Base-by-base conservation (phyloP, 2,888 invertebrate genomes). In the Dromius quadrimaculatus region DNA sequence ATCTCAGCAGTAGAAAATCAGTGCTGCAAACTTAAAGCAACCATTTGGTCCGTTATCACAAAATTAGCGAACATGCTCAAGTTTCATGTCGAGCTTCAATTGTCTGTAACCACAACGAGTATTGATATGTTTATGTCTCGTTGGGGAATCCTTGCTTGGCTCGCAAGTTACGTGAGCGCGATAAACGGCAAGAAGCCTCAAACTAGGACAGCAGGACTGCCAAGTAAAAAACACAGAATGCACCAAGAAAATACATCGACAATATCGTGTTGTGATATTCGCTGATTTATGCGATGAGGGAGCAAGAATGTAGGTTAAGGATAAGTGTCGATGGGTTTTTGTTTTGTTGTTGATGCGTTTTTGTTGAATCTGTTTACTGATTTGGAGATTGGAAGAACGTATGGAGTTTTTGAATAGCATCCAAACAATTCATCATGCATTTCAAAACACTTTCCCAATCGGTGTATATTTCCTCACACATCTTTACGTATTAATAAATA, bases 121-220 rank as follows among this genome's bases (percentile, higher is more conserved):
- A 65, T 65, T 65, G 65, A 65, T 65, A 65, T 65, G 54, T 65
- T 65, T 65, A 65, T 65, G 50, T 50, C 32, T 65, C 36, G 6
- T 38, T 34, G 34, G 54, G 65, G 65, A 20, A 23, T 36, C 17
- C 62, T 13, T 23, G 41, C 23, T 19, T 6, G 4, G 28, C 50
- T 54, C 28, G 8, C 50, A 54, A n/a, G n/a, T n/a, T n/a, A 54
- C 50, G 50, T 32, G 50, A 54, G 41, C 50, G 50, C 50, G 50
- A 54, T 54, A 54, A 54, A 54, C 50, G 28, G 50, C 6, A 5
- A 23, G 15, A 28, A 54, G 15, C 41, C 41, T 41, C 41, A 11
- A 41, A 54, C 11, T 54, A 54, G 50, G 50, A 41, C 41, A 38
- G 43, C 43, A 45, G 17, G 19, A 47, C 2, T 54, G 50, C 50